Percentiles rank a stretch among this genome's conserved stretches.
These are phyloP conservation scores for Saguinus imperator DNA, from an alignment of 2,113 vertebrate genomes.

Conservation along the genomic window DNA sequence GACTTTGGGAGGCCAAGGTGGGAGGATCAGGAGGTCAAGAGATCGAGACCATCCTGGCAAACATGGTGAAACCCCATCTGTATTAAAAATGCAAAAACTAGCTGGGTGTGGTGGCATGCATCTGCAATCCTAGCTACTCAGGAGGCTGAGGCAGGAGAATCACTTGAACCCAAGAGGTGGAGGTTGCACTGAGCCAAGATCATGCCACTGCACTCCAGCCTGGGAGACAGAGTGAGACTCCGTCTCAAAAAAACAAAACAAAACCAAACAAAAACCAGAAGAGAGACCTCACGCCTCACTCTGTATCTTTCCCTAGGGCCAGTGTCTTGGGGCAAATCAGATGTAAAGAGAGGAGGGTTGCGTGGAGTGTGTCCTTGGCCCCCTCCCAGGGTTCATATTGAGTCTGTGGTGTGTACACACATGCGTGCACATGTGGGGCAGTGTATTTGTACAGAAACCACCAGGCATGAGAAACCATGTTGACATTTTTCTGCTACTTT, in stretches of 20 bases:
- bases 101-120: accelerated
- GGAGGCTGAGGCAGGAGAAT: background rate
- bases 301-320: background rate
- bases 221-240: background rate
- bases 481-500: background rate
- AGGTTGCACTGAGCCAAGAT: background rate
- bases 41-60: background rate
- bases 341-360: background rate
- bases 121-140: background rate
- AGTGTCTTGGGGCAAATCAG: background rate
- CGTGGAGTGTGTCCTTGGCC: no score
- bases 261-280: no score
- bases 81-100: background rate
- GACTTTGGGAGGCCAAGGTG: background rate
- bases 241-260: background rate
- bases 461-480: background rate
- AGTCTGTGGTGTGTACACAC: background rate
- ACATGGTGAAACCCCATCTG: background rate
- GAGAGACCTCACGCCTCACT: no score
- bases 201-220: background rate
- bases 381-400: background rate
- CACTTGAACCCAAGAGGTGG: accelerated
- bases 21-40: background rate
- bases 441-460: background rate
- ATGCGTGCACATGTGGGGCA: accelerated